Percentiles rank a stretch among this genome's conserved stretches.
phyloP scores from a whole-genome alignment of 1,140 invertebrate genomes.

The Musca domestica region DNA sequence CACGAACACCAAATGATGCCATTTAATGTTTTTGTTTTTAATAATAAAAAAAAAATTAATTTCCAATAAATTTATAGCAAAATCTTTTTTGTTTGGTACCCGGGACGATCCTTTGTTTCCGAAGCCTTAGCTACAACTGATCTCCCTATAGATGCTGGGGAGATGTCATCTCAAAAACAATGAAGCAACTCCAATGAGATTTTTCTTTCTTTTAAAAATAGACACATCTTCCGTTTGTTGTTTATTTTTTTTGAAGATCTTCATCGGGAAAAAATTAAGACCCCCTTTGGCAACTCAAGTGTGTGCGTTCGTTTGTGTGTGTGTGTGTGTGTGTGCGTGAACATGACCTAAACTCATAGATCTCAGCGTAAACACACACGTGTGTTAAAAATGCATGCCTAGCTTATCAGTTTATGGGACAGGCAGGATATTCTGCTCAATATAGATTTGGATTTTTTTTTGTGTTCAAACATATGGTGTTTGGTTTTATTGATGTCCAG shows the following conservation, averaged over 20 bases:
- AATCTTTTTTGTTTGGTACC: no score
- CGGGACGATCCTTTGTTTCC: constrained; percentile 1
- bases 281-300: not conserved
- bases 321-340: not conserved
- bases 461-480: no score
- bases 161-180: not conserved
- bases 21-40: constrained; percentile 26
- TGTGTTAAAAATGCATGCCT: no score
- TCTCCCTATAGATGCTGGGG: not conserved
- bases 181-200: not conserved
- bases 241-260: no score
- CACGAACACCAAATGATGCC: constrained; percentile 44
- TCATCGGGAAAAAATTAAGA: not conserved
- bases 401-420: no score
- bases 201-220: not conserved
- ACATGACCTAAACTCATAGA: not conserved
- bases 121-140: not conserved
- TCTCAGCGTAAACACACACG: no score
- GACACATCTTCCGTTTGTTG: not conserved
- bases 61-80: no score
- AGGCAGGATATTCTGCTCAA: no score
- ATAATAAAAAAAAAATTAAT: no score
- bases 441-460: no score
- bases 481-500: no score
- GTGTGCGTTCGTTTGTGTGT: not conserved